These are phyloP conservation scores for Anguilla obscura DNA, from an alignment of 2,797 vertebrate species.

Conservation along the genomic window DNA sequence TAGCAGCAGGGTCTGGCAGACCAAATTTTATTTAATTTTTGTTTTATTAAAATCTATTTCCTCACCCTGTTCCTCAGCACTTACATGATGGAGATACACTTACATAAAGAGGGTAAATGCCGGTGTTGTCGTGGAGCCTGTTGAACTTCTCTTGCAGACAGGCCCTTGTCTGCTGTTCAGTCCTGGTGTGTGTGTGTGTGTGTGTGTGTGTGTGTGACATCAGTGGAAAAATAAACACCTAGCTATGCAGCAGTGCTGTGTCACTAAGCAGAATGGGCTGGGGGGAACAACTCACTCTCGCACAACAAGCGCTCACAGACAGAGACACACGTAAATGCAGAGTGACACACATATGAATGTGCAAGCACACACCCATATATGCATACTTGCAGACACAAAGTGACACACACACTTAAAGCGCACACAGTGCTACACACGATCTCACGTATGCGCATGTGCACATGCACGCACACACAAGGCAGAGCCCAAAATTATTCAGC, in stretches of 20 bases:
- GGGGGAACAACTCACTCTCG: not conserved
- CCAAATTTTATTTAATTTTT: not conserved
- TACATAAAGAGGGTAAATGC: not conserved
- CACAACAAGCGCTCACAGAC: not conserved
- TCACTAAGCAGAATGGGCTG: not conserved
- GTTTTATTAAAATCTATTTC: not conserved
- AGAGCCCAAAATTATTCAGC: not conserved
- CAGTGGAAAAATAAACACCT: not conserved
- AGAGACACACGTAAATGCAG: not conserved
- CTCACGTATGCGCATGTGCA: not conserved
- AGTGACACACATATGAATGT: not conserved
- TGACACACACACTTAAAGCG: not conserved
- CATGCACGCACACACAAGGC: not conserved
- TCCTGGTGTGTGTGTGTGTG: not conserved
- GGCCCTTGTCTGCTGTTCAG: not conserved
- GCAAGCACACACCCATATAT: not conserved
- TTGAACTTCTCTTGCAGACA: not conserved
- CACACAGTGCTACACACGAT: not conserved
- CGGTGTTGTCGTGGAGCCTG: not conserved
- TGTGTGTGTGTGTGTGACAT: not conserved
- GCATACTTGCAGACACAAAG: not conserved
- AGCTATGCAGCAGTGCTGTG: not conserved
- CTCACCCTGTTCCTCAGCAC: not conserved
- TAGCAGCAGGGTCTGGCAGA: not conserved
- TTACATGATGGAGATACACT: not conserved